Evolutionary conservation across 1,140 invertebrate genomes (phyloP).

Genomic region (Calycopis cecrops): DNA sequence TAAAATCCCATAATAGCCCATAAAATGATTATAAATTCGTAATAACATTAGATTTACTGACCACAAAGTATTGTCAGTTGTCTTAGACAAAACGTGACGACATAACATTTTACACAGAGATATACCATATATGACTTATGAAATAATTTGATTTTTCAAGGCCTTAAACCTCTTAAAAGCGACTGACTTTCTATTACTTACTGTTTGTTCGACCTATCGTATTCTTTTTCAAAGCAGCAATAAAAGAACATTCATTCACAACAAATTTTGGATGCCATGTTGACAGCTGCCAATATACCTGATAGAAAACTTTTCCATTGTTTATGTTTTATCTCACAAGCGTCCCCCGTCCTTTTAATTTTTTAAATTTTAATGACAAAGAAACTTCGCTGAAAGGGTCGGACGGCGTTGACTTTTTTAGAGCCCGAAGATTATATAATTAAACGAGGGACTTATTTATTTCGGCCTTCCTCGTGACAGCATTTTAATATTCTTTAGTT

Average conservation of each 20-base stretch:
- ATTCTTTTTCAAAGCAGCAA: background rate
- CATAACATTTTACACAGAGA: too few relatives aligned
- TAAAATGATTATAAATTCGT: too few relatives aligned
- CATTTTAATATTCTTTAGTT: background rate
- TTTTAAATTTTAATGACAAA: constrained; percentile 8
- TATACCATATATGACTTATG: too few relatives aligned
- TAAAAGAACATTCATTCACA: constrained; percentile 22
- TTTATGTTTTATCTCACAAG: background rate
- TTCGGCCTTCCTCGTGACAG: background rate
- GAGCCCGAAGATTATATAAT: background rate
- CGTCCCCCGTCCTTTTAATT: background rate
- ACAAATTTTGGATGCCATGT: constrained; percentile 48
- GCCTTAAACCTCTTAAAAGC: too few relatives aligned
- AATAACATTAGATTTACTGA: too few relatives aligned
- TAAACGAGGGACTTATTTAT: constrained; percentile 1
- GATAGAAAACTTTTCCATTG: constrained; percentile 13
- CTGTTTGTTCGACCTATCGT: too few relatives aligned
- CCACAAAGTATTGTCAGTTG: too few relatives aligned
- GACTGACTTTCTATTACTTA: too few relatives aligned
- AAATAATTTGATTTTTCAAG: too few relatives aligned
- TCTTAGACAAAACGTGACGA: too few relatives aligned
- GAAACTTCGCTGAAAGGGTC: constrained; percentile 13
- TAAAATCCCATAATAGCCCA: too few relatives aligned
- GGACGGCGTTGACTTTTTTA: constrained; percentile 1
- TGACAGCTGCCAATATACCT: constrained; percentile 17